Base-by-base conservation (phyloP, 2,888 invertebrate genomes). In the Ecdyonurus torrentis region DNA sequence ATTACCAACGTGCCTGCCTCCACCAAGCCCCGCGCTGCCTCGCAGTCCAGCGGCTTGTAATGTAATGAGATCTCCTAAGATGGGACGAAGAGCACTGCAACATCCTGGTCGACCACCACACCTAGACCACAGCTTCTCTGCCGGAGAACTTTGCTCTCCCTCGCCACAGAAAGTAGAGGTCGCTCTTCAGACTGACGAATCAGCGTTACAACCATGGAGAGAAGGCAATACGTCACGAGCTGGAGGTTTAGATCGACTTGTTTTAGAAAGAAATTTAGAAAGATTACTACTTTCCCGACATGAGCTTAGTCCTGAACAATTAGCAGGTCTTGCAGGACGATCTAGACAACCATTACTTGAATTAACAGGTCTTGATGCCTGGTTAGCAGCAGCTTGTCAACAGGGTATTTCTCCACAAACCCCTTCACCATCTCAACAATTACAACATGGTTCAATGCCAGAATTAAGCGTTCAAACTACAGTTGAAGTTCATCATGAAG, bases 231-330 rank as follows among this genome's bases (percentile, higher is more conserved):
- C 55, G 5, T 20, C 15, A 55, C 15, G 3, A 7, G 55, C 15
- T 55, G 55, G 55, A 7, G 79, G 86, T 67, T 71, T 87, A 70
- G 85, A 88, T 71, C 78, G 87, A 70, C 83, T 85, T 1, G 76
- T 85, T 60, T 77, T 84, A 5, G 86, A 86, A 70, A 78, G 84
- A 68, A 86, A 85, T 71, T 77, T 86, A 66, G 85, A 83, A 68
- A 79, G 84, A 65, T 71, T 82, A 23, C 73, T 82, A 24, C 77
- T 37, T 37, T 37, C 37, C 5, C 5, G 37, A 37, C 37, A 37
- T 37, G 22, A 55, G 22, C 22, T 55, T 20, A 22, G 55, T n/a
- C 55, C 55, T n/a, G 37, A 37, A 37, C 37, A 37, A 15, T 37
- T 37, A 37, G 37, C 37, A 37, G 37, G 37, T 15, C 37, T 37